phyloP scores from a whole-genome alignment of 92 coral and sea anemone species.

The Porites evermanni region DNA sequence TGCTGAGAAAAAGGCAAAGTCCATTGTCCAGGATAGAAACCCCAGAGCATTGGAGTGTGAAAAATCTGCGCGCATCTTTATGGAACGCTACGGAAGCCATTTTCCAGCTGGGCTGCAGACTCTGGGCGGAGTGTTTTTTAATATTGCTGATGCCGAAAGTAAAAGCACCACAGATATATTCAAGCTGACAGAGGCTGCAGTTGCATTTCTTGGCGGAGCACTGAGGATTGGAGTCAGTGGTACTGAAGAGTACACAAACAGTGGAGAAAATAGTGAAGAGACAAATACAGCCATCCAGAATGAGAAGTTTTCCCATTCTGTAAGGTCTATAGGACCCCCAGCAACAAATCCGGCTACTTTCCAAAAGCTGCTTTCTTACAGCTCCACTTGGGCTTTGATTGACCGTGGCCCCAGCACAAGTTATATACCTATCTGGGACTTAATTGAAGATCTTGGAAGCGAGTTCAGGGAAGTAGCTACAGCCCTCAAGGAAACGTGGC shows the following conservation, averaged over 20 bases:
- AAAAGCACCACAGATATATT: not conserved
- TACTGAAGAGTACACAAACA: not conserved
- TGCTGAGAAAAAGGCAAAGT: slow-evolving; percentile 34
- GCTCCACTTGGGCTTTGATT: slow-evolving; percentile 43
- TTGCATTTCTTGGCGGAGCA: slow-evolving; percentile 35
- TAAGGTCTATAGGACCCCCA: slow-evolving; percentile 42
- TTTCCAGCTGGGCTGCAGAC: slow-evolving; percentile 54
- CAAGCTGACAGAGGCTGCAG: slow-evolving; percentile 28
- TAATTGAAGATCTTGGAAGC: not conserved
- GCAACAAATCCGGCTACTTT: slow-evolving; percentile 44
- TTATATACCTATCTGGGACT: slow-evolving; percentile 17
- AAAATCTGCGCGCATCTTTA: slow-evolving; percentile 25
- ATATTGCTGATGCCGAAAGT: slow-evolving; percentile 52
- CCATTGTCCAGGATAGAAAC: not conserved
- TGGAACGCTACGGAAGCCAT: slow-evolving; percentile 55
- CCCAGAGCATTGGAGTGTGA: not conserved
- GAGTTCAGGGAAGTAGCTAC: not conserved
- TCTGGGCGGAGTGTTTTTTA: slow-evolving; percentile 59
- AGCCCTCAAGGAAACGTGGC: not conserved
- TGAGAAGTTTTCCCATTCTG: slow-evolving; percentile 5
- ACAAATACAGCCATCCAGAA: not conserved
- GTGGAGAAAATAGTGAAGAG: not conserved
- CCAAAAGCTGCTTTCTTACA: slow-evolving; percentile 35
- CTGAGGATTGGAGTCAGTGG: slow-evolving; percentile 30
- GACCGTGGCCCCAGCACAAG: not conserved